phyloP scores from a whole-genome alignment of 2,113 vertebrate species.

The Suricata suricatta region DNA sequence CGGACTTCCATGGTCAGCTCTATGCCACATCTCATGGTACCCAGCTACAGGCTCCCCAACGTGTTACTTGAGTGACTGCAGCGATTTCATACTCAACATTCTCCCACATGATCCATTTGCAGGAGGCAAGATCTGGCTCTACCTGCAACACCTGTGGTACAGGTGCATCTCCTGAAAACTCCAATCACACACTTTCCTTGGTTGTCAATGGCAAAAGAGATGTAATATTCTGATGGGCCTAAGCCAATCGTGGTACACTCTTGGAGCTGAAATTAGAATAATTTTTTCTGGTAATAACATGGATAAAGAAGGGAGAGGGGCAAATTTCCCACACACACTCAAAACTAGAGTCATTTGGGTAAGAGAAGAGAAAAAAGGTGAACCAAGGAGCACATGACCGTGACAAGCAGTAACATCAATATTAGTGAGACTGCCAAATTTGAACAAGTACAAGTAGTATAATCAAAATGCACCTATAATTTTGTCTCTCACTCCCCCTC shows the following conservation, averaged over 20 bases:
- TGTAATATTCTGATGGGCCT: background rate
- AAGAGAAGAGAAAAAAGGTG: background rate
- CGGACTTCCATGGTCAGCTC: background rate
- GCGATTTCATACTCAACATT: background rate
- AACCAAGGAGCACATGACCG: background rate
- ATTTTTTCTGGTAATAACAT: background rate
- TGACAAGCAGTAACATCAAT: background rate
- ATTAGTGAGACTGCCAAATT: background rate
- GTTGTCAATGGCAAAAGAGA: background rate
- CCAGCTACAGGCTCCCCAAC: fast-evolving
- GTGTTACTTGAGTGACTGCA: background rate
- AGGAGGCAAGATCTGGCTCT: background rate
- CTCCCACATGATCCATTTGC: background rate
- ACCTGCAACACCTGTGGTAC: background rate
- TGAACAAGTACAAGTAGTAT: background rate
- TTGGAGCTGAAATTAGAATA: background rate
- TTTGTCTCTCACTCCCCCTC: background rate
- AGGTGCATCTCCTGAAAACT: background rate
- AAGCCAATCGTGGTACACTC: background rate
- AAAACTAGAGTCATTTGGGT: background rate
- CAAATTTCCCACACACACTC: background rate
- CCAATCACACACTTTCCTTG: background rate
- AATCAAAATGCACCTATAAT: background rate
- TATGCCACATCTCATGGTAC: background rate
- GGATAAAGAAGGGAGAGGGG: background rate